These are phyloP conservation scores for Pungitius pungitius DNA, from an alignment of 2,113 vertebrate genomes.

Conservation along the genomic window DNA sequence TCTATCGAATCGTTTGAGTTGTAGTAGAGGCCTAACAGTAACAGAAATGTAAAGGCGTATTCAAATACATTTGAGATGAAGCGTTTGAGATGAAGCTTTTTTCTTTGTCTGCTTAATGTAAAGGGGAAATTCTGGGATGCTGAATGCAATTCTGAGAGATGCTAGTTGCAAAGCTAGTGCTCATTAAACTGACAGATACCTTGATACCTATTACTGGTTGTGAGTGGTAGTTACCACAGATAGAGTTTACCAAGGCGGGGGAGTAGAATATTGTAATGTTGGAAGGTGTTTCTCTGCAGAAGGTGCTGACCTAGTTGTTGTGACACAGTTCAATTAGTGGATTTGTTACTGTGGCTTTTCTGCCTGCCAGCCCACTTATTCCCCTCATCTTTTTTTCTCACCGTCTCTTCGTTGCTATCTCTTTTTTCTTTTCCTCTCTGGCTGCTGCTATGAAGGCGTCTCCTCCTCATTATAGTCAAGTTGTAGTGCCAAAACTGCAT, in stretches of 20 bases:
- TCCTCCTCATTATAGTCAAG: background rate
- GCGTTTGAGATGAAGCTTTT: background rate
- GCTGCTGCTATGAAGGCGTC: background rate
- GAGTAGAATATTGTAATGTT: background rate
- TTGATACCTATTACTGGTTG: background rate
- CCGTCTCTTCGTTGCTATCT: background rate
- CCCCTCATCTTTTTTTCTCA: constrained; percentile 11
- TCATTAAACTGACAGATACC: constrained; percentile 1
- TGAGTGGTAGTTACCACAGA: background rate
- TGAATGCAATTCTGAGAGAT: background rate
- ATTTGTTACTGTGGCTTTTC: constrained; percentile 20
- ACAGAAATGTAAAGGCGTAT: background rate
- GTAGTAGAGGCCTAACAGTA: background rate
- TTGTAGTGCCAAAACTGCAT: background rate
- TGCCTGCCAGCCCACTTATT: constrained; percentile 17
- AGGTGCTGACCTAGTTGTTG: constrained; percentile 42
- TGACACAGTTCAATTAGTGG: constrained; percentile 38
- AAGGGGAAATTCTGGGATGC: background rate
- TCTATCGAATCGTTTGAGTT: background rate
- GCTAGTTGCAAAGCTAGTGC: background rate
- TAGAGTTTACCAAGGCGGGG: background rate
- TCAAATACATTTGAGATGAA: background rate
- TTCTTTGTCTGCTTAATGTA: background rate
- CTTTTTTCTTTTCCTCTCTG: background rate
- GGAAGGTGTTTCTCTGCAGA: constrained; percentile 27